Conservation (phyloP, 2,797 vertebrate genomes). For the Rhynchonycteris naso region DNA sequence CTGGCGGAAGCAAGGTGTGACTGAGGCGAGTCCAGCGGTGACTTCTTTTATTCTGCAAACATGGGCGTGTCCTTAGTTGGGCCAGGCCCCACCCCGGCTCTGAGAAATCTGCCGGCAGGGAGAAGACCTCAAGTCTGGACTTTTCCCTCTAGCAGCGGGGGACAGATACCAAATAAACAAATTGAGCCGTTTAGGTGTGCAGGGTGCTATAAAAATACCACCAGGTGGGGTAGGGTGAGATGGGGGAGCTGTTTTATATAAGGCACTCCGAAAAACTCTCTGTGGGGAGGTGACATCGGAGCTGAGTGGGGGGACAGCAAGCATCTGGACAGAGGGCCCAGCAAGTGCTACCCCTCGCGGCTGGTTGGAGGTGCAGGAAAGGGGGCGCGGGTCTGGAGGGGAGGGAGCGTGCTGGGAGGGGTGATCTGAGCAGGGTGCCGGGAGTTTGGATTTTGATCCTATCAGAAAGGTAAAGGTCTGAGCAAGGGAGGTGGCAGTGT, state of each 20-base stretch:
- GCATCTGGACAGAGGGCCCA: neutral
- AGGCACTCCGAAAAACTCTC: neutral
- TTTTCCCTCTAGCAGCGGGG: neutral
- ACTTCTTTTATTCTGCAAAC: neutral
- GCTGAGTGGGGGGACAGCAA: neutral
- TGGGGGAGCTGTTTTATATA: neutral
- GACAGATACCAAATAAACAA: neutral
- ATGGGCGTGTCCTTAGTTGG: neutral
- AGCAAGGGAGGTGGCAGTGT: neutral
- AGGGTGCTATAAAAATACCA: neutral
- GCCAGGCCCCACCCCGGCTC: neutral
- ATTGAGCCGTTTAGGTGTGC: neutral
- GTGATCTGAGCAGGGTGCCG: fast-evolving
- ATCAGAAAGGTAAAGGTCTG: neutral
- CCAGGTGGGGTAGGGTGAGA: too few species aligned
- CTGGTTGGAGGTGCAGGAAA: neutral
- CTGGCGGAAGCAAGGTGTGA: neutral
- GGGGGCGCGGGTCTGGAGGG: fast-evolving
- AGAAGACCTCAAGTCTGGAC: neutral
- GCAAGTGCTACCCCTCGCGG: too few species aligned
- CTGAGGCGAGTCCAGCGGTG: neutral
- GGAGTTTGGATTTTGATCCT: neutral
- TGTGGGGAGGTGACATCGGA: neutral
- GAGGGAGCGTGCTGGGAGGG: neutral
- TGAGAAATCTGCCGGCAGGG: neutral